Conservation (phyloP, 2,113 vertebrate genomes). For the Labeo rohita region DNA sequence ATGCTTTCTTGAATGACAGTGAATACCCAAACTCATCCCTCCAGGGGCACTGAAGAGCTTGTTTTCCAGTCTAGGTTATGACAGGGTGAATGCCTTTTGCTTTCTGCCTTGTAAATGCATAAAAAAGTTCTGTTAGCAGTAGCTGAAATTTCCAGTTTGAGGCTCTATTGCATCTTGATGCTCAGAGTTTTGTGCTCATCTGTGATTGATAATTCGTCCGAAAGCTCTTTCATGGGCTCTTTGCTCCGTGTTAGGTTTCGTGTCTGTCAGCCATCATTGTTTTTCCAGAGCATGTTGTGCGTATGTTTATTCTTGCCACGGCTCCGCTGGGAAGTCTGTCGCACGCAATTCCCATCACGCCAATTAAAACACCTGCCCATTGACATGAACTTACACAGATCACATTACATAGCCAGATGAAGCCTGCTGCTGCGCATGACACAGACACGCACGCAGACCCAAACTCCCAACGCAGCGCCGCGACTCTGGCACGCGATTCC, state of each 20-base stretch:
- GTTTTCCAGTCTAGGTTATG: background rate
- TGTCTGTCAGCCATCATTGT: background rate
- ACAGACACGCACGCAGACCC: conserved; percentile 7
- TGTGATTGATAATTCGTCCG: background rate
- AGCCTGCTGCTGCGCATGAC: background rate
- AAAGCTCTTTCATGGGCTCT: background rate
- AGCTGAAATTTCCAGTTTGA: background rate
- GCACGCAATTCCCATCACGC: conserved; percentile 52
- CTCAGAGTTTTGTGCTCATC: background rate
- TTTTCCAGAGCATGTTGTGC: background rate
- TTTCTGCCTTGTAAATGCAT: background rate
- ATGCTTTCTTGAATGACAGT: background rate
- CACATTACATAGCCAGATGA: background rate
- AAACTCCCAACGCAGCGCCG: background rate
- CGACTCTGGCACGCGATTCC: conserved; percentile 42
- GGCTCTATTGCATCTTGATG: background rate
- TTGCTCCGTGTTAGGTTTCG: background rate
- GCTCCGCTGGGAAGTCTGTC: conserved; percentile 10
- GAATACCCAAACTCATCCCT: background rate
- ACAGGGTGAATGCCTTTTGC: background rate
- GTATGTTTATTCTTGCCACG: background rate
- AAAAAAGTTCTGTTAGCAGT: background rate
- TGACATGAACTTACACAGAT: conserved; percentile 6
- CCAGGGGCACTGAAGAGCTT: background rate
- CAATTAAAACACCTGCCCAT: conserved; percentile 39